Evolutionary conservation across 2,113 vertebrate species (phyloP), one percentile per base, ranked within the genome.

Genomic region (Entosphenus tridentatus): DNA sequence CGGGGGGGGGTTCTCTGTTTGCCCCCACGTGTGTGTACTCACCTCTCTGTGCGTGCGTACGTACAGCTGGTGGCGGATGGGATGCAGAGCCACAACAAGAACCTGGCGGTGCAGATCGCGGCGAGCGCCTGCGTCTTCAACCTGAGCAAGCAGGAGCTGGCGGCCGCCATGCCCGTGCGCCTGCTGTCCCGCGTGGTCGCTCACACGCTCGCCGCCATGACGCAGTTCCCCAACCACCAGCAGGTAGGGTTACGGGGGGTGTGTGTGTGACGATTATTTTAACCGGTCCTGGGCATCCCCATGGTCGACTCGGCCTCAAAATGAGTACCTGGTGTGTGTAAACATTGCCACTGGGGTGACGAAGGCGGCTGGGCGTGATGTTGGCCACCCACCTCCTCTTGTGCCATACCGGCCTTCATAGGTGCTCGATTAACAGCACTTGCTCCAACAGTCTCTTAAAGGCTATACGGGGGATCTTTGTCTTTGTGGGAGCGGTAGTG

Each of bases 101-200:
- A 89, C 73, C 78, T 98, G 74, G 90, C 95, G 1, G 93, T 98
- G 70, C 93, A 98, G 76, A 80, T 98, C 72, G 93, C 93, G 18
- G 93, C 91, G 6, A 98, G 93, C 0, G 93, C 93, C 0, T 98
- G 93, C 72, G 92, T 98, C 65, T 98, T 98, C 76, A 98, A 98
- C 79, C 80, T 98, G 75, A 98, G 91, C 56, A 98, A 98, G 76
- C 93, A 98, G 76, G 92, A 97, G 71, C 76, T 98, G 78, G 91
- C 92, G 3, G 82, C 81, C 2, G 89, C 89, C 4, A 90, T 98
- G 87, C 92, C 93, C 3, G 89, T 96, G 39, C 78, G 86, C 6
- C 84, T 96, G 12, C 73, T 98, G 71, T 87, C 88, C 0, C 84
- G 85, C 1, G 82, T 95, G 77, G 95, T 90, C 12, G 88, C 95